phyloP scores from a whole-genome alignment of 2,113 vertebrate genomes.

The Diglossa brunneiventris region DNA sequence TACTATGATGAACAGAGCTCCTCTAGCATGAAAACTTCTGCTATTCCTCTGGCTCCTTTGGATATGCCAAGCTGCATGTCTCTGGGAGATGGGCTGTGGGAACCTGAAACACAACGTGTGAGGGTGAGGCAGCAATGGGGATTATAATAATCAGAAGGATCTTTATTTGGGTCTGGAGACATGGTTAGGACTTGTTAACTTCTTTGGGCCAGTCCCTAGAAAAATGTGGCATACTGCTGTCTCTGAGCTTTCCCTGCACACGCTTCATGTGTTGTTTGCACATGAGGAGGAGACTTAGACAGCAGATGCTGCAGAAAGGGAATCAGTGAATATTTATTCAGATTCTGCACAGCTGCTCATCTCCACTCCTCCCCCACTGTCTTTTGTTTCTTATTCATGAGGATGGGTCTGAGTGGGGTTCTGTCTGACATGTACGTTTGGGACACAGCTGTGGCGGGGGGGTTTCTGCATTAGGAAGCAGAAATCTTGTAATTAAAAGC shows the following conservation, averaged over 20 bases:
- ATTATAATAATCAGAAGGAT: not conserved
- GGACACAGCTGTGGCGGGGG: slow-evolving; percentile 43
- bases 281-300: not conserved
- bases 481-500: slow-evolving; percentile 30
- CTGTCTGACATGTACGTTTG: slow-evolving; percentile 33
- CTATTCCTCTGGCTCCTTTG: not conserved
- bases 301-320: slow-evolving; percentile 44
- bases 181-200: not conserved
- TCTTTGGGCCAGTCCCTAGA: not conserved
- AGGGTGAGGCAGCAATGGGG: not conserved
- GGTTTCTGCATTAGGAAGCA: not conserved
- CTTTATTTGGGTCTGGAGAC: not conserved
- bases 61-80: not conserved
- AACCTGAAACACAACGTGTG: not conserved
- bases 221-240: not conserved
- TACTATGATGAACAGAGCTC: not conserved
- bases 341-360: slow-evolving; percentile 55
- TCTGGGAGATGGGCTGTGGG: not conserved
- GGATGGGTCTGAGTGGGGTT: slow-evolving; percentile 7
- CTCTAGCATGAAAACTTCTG: not conserved
- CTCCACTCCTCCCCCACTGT: slow-evolving; percentile 8
- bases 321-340: slow-evolving; percentile 51
- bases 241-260: not conserved
- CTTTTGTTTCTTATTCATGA: slow-evolving; percentile 66
- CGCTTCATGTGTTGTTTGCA: slow-evolving; percentile 1